A percentile compares a stretch with the other conserved stretches of the same genome.
Evolutionary conservation across 2,888 invertebrate genomes (phyloP).

Genomic region (Lacanobia oleracea): DNA sequence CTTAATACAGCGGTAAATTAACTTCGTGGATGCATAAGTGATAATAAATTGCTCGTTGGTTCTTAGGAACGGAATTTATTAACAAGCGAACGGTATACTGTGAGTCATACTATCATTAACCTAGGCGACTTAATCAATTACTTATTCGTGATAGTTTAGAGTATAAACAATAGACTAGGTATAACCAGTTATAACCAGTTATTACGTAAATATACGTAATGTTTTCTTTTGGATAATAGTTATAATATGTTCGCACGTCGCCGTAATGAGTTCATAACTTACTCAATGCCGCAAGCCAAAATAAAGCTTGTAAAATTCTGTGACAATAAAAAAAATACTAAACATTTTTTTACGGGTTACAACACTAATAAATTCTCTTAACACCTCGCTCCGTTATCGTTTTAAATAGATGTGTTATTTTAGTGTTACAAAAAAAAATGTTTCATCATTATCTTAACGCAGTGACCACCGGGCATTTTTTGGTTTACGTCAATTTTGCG

Average conservation of each 20-base stretch:
- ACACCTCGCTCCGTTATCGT: slow-evolving; percentile 26
- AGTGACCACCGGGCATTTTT: slow-evolving; percentile 41
- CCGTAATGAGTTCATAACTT: slow-evolving; percentile 21
- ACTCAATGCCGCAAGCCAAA: slow-evolving; percentile 17
- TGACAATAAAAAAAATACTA: slow-evolving; percentile 3
- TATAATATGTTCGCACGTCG: slow-evolving; percentile 8
- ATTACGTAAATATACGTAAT: no score
- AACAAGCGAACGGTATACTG: slow-evolving; percentile 28
- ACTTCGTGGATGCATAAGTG: slow-evolving; percentile 23
- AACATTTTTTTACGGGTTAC: slow-evolving; percentile 22
- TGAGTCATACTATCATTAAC: slow-evolving; percentile 57
- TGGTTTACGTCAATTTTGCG: slow-evolving; percentile 53
- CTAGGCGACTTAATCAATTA: slow-evolving; percentile 41
- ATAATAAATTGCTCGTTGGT: slow-evolving; percentile 52
- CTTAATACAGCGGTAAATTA: slow-evolving; percentile 32
- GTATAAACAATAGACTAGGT: slow-evolving; percentile 24
- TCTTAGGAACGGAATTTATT: slow-evolving; percentile 31
- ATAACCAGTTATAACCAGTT: no score
- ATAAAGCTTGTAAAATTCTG: background rate
- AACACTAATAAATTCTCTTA: slow-evolving; percentile 51
- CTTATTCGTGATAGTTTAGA: slow-evolving; percentile 38
- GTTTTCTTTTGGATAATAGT: no score
- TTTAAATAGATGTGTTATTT: slow-evolving; percentile 39
- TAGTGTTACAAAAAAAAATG: slow-evolving; percentile 18
- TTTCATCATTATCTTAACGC: slow-evolving; percentile 2